Base-by-base conservation (phyloP, 2,113 vertebrate genomes). In the Arizona elegans region DNA sequence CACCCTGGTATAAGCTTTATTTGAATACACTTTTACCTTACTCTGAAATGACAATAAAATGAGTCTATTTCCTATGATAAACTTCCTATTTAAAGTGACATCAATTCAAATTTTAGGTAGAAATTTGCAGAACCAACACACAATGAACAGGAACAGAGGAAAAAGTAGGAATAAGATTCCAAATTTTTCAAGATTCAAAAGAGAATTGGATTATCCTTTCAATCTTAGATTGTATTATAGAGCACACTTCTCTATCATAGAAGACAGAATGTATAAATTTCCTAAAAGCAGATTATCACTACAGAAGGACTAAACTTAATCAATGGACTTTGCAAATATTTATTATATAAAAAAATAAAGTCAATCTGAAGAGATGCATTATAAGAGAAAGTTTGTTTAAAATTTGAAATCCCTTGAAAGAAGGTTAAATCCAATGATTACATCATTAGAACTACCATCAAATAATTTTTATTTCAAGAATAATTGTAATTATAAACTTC, bases 21-120 rank as follows among this genome's bases (percentile, higher is more conserved):
- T 93, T 94, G 96, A 96, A 94, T 91, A 75, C 91, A 86, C 95
- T 96, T 96, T 96, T 96, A 59, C 23, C 94, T 87, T 52, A 0
- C 50, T 86, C 95, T 2, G 3, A 96, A 94, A 91, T 88, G 91
- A 95, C 90, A 94, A 92, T 8, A 0, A 97, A 43, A 81, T 81
- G 17, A 43, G 33, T 43, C 7, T 21, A 43, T 81, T 81, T 38
- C 33, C 75, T 33, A 43, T 38, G 70, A 81, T 81, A 81, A 81
- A 19, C 75, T 81, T 81, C 75, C 75, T 81, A 43, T 4, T 38
- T 81, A 17, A 81, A 81, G 38, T 81, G n/a, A 15, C 13, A 19
- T 17, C 70, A 81, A 43, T 43, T 81, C 75, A 81, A 81, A 81
- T 81, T 38, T 81, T 38, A 81, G 33, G 33, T 81, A 19, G 70